Evolutionary conservation across 2,888 invertebrate species (phyloP).

Genomic region (Ornithoptera alexandrae): DNA sequence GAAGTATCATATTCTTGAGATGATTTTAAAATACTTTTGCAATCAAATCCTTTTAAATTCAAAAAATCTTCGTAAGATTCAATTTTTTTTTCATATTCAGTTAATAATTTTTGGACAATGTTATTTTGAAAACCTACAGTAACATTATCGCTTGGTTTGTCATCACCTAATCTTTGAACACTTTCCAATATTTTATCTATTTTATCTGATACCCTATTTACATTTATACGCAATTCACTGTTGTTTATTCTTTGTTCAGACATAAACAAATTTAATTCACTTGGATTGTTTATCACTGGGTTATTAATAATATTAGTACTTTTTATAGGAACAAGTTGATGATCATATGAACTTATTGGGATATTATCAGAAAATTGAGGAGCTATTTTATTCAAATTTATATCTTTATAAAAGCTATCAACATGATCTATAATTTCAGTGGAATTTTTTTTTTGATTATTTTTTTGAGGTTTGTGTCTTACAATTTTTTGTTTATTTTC

Average conservation of each 20-base stretch:
- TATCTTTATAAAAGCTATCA: slow-evolving; percentile 39
- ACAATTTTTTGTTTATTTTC: slow-evolving; percentile 46
- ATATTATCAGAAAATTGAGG: slow-evolving; percentile 29
- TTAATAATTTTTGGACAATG: slow-evolving; percentile 57
- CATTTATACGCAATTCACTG: slow-evolving; percentile 67
- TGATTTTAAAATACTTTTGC: slow-evolving; percentile 31
- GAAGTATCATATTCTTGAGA: slow-evolving; percentile 23
- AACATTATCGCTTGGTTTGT: slow-evolving; percentile 36
- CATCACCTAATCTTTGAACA: slow-evolving; percentile 44
- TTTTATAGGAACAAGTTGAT: slow-evolving; percentile 51
- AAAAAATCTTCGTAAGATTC: slow-evolving; percentile 61
- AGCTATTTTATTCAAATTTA: slow-evolving; percentile 36
- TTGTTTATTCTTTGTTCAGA: slow-evolving; percentile 67
- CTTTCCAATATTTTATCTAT: slow-evolving; percentile 56
- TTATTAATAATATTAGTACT: slow-evolving; percentile 38
- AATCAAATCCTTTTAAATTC: slow-evolving; percentile 42
- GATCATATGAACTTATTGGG: slow-evolving; percentile 33
- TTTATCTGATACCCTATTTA: slow-evolving; percentile 63
- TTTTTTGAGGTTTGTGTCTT: slow-evolving; percentile 56
- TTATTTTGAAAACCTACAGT: slow-evolving; percentile 47
- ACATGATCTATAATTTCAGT: slow-evolving; percentile 41
- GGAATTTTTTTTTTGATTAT: slow-evolving; percentile 41
- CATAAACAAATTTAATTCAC: slow-evolving; percentile 53
- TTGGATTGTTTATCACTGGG: slow-evolving; percentile 37
- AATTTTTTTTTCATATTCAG: slow-evolving; percentile 70